A percentile compares a stretch with the other conserved stretches of the same genome.
Evolutionary conservation across 2,797 vertebrate genomes (phyloP).

Genomic region (Coluber constrictor): DNA sequence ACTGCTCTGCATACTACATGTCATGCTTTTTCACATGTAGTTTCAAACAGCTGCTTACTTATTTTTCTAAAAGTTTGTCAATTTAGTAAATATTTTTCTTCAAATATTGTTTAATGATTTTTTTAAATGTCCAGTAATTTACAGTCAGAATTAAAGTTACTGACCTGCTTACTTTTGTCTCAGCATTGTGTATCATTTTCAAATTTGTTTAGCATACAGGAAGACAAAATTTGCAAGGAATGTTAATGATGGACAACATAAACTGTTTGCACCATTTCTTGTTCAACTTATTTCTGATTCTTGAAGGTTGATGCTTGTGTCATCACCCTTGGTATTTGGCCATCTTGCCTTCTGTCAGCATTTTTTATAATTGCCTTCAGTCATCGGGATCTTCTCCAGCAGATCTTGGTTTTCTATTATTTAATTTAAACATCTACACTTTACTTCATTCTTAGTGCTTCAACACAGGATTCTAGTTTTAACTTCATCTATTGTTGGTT

Average conservation of each 20-base stretch:
- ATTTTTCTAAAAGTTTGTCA: background rate
- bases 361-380: background rate
- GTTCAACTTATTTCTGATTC: background rate
- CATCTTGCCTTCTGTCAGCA: background rate
- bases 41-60: background rate
- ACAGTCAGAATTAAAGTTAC: background rate
- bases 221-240: background rate
- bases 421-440: background rate
- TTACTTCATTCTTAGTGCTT: background rate
- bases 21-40: background rate
- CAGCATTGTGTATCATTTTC: background rate
- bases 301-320: background rate
- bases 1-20: background rate
- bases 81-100: background rate
- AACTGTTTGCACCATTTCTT: background rate
- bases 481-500: background rate
- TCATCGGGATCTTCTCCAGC: background rate
- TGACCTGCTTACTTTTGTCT: background rate
- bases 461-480: background rate
- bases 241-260: background rate
- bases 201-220: background rate
- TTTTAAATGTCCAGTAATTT: slow-evolving; percentile 1
- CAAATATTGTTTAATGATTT: slow-evolving; percentile 1
- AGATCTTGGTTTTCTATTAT: background rate
- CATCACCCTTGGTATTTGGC: background rate